Percentiles rank a stretch among this genome's conserved stretches.
phyloP scores from a whole-genome alignment of 2,113 vertebrate genomes.

The Motacilla tschutschensis region DNA sequence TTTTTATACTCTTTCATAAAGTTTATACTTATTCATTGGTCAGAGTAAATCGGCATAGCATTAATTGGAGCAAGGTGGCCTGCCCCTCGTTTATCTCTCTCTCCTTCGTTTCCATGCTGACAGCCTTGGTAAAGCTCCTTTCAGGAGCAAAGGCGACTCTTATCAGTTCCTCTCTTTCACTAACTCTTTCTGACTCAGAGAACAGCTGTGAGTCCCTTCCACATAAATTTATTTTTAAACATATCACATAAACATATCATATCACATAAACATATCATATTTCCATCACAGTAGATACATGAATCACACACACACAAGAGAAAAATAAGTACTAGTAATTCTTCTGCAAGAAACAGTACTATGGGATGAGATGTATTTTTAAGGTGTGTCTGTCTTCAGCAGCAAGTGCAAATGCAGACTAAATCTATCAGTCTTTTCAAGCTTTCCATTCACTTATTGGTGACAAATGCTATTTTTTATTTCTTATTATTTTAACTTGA shows the following conservation, averaged over 20 bases:
- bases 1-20: too few relatives aligned
- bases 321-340: neutral
- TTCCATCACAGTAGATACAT: neutral
- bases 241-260: neutral
- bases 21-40: too few relatives aligned
- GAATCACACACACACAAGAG: neutral
- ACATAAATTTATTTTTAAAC: neutral
- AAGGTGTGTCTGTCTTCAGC: neutral
- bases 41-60: too few relatives aligned
- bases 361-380: neutral
- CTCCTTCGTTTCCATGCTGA: too few relatives aligned
- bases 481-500: neutral
- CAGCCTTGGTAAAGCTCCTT: too few relatives aligned
- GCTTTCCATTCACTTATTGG: neutral
- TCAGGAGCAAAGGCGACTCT: too few relatives aligned
- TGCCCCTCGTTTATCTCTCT: too few relatives aligned
- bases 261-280: neutral
- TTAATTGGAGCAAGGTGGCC: too few relatives aligned
- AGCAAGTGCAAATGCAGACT: neutral
- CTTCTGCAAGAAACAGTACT: neutral
- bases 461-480: neutral
- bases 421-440: neutral
- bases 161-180: too few relatives aligned
- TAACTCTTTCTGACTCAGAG: too few relatives aligned
- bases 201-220: too few relatives aligned